Conservation (phyloP, 2,797 vertebrate genomes). For the Centroberyx gerrardi region DNA sequence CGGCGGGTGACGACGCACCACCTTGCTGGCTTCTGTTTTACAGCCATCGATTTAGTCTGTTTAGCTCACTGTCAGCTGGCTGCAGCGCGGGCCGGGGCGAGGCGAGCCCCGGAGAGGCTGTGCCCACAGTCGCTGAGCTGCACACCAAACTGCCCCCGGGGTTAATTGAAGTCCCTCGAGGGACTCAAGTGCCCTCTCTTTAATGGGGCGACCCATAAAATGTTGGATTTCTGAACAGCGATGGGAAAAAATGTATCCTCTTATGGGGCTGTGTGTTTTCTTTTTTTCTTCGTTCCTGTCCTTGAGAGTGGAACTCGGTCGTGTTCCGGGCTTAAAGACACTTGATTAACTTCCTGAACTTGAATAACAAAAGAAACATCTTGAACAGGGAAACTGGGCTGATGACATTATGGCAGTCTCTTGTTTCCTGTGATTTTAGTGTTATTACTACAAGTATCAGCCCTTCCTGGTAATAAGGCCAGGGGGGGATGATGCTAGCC, state of each 20-base stretch:
- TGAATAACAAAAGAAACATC: conserved; percentile 67
- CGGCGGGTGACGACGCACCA: conserved; percentile 43
- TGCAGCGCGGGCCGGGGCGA: conserved; percentile 41
- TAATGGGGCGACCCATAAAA: conserved; percentile 83
- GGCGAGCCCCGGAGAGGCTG: conserved; percentile 60
- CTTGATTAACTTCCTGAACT: conserved; percentile 59
- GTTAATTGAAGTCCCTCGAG: conserved; percentile 86
- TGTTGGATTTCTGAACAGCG: conserved; percentile 80
- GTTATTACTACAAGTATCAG: conserved; percentile 36
- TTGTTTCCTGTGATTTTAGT: conserved; percentile 46
- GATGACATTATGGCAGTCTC: conserved; percentile 39
- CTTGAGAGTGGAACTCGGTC: conserved; percentile 68
- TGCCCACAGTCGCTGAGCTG: conserved; percentile 62
- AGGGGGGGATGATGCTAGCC: conserved; percentile 41
- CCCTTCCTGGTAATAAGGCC: conserved; percentile 33
- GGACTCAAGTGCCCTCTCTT: conserved; percentile 81
- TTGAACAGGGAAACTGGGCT: conserved; percentile 40
- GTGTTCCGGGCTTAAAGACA: conserved; percentile 63
- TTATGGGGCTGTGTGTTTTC: conserved; percentile 28
- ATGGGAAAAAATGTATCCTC: conserved; percentile 78
- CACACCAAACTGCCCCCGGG: conserved; percentile 78
- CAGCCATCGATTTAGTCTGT: conserved; percentile 74
- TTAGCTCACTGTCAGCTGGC: conserved; percentile 65
- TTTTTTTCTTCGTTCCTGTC: conserved; percentile 65
- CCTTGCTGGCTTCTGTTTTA: conserved; percentile 64